Evolutionary conservation across 2,113 vertebrate species (phyloP).

Genomic region (Pelecanus crispus): DNA sequence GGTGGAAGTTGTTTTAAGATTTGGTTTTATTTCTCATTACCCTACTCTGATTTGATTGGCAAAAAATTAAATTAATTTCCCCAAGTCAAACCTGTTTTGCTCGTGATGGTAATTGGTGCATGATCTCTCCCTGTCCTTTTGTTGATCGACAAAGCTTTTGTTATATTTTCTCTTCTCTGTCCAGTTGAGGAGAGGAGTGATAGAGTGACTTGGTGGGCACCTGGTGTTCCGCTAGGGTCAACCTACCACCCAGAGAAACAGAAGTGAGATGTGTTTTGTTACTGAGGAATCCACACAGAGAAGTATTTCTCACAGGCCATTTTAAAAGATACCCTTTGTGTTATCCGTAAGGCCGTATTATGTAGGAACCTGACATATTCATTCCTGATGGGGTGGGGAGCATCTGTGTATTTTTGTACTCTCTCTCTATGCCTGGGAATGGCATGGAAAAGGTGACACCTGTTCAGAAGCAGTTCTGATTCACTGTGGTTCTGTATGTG

Average conservation of each 20-base stretch:
- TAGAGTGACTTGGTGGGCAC: background rate
- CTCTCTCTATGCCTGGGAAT: background rate
- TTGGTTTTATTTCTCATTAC: background rate
- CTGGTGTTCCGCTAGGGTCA: background rate
- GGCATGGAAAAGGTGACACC: background rate
- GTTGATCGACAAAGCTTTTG: fast-evolving
- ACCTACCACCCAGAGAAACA: background rate
- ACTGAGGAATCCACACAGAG: background rate
- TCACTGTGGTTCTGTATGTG: background rate
- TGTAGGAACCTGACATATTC: background rate
- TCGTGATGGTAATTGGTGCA: background rate
- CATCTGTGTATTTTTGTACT: background rate
- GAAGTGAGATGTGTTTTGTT: background rate
- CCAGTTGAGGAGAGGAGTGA: background rate
- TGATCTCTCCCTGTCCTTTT: background rate
- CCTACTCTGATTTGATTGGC: background rate
- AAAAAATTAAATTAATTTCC: background rate
- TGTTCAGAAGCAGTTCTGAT: background rate
- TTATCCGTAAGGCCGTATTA: background rate
- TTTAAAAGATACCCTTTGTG: background rate
- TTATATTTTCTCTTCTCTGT: background rate
- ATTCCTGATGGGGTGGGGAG: fast-evolving
- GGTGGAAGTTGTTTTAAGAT: background rate
- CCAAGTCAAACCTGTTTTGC: background rate
- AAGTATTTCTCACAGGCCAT: background rate